phyloP scores from a whole-genome alignment of 2,113 vertebrate species.

The Turdus rufiventris region DNA sequence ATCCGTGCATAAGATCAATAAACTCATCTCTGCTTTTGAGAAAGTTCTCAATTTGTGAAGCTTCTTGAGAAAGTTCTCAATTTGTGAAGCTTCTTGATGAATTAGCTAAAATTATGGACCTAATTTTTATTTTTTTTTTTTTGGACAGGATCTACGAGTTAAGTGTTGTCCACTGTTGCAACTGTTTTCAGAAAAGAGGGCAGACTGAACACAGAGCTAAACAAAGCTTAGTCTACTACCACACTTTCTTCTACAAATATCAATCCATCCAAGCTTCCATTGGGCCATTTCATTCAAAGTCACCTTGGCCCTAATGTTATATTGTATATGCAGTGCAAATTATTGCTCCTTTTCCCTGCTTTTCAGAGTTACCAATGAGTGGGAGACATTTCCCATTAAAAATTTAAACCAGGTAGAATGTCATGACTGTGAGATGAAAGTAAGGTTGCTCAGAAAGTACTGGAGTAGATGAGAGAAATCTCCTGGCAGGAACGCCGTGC shows the following conservation, averaged over 20 bases:
- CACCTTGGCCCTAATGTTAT: neutral
- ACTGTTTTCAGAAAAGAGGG: neutral
- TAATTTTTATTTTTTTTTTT: neutral
- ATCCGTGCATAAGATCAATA: neutral
- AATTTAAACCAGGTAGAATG: neutral
- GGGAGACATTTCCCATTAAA: neutral
- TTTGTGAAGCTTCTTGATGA: neutral
- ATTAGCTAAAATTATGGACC: neutral
- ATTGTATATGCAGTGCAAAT: neutral
- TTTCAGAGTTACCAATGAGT: neutral
- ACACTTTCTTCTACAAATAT: neutral
- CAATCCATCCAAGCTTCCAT: neutral
- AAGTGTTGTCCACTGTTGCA: neutral
- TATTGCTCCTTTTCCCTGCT: neutral
- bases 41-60: neutral
- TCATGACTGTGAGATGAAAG: neutral
- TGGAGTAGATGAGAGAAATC: neutral
- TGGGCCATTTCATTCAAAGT: neutral
- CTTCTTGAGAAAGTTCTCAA: neutral
- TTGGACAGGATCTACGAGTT: neutral
- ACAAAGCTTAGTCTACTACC: neutral
- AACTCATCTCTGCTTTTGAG: neutral
- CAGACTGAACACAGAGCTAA: neutral
- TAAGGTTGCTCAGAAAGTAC: neutral
- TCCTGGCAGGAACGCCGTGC: neutral